Evolutionary conservation across 1,140 invertebrate genomes (phyloP), one percentile per base, ranked within the genome.

Genomic region (Drosophila pseudoananassae): DNA sequence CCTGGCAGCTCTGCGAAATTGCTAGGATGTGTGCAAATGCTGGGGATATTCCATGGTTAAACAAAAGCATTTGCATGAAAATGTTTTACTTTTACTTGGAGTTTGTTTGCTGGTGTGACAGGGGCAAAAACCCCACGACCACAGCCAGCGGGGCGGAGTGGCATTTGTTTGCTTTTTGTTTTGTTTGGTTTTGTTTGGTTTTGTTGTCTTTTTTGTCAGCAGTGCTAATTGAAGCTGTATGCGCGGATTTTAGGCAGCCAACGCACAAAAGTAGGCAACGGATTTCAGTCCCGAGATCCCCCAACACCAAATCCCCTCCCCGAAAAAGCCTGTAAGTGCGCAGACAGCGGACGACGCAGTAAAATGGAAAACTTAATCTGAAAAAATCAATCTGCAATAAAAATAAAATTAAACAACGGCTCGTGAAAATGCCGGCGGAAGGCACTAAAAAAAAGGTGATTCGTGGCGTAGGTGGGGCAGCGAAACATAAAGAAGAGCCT

Each of bases 311-410:
- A 2, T 7, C 7, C 43, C 14, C 1, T 10, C 3, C 8, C 2
- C 12, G 6, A 5, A 40, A 55, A 63, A 20, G 15, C 43, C n/a
- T 29, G 50, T 50, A 46, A 45, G 54, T 52, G 60, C 58, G 9
- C 38, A 65, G 38, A 56, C 43, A 72, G 56, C 27, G 27, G 31
- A 25, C 50, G 36, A 20, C 33, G 69, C 47, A 56, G 38, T 76
- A 71, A 80, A 81, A 74, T 50, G 66, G 53, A 78, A 87, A 89
- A 84, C 76, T 79, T 83, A 84, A 87, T 82, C 83, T 88, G 68
- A 69, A 89, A 89, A 83, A 88, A 88, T 89, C 83, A 88, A 79
- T 89, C 83, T 83, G 84, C 83, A 83, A 88, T 88, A 88, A 88
- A 88, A 89, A 84, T 89, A 77, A 88, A 88, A 89, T 87, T 89